These are phyloP conservation scores for Lochmaea capreae DNA, from an alignment of 2,888 invertebrate species.

Conservation along the genomic window DNA sequence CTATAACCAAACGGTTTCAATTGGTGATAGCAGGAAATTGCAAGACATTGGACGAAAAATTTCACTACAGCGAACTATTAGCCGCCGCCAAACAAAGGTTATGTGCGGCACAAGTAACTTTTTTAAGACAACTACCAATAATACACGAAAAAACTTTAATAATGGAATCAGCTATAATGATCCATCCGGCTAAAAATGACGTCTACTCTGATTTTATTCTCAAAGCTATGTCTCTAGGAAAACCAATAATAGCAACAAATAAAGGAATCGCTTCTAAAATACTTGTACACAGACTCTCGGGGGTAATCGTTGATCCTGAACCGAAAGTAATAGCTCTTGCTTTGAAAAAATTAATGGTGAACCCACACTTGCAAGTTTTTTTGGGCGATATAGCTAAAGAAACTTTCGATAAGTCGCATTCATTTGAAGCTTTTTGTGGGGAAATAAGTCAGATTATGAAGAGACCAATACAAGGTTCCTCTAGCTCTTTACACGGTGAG, in stretches of 20 bases:
- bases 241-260: slow-evolving; percentile 59
- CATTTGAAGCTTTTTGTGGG: slow-evolving; percentile 55
- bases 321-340: slow-evolving; percentile 57
- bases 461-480: slow-evolving; percentile 24
- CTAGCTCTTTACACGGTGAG: background rate
- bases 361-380: slow-evolving; percentile 58
- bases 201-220: slow-evolving; percentile 58
- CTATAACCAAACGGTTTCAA: slow-evolving; percentile 56
- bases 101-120: slow-evolving; percentile 59
- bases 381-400: slow-evolving; percentile 60
- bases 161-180: slow-evolving; percentile 55
- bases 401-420: slow-evolving; percentile 55
- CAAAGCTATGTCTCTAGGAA: slow-evolving; percentile 58
- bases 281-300: slow-evolving; percentile 57
- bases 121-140: slow-evolving; percentile 58
- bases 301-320: slow-evolving; percentile 58
- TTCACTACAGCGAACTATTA: slow-evolving; percentile 58
- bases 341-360: slow-evolving; percentile 58
- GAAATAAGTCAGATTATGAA: slow-evolving; percentile 36
- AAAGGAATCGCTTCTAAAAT: slow-evolving; percentile 58
- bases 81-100: slow-evolving; percentile 53
- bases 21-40: slow-evolving; percentile 60
- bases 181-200: slow-evolving; percentile 59
- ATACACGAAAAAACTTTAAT: slow-evolving; percentile 61
- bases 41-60: slow-evolving; percentile 52